Evolutionary conservation across 2,888 invertebrate genomes (phyloP).

Genomic region (Choristoneura rosaceana): DNA sequence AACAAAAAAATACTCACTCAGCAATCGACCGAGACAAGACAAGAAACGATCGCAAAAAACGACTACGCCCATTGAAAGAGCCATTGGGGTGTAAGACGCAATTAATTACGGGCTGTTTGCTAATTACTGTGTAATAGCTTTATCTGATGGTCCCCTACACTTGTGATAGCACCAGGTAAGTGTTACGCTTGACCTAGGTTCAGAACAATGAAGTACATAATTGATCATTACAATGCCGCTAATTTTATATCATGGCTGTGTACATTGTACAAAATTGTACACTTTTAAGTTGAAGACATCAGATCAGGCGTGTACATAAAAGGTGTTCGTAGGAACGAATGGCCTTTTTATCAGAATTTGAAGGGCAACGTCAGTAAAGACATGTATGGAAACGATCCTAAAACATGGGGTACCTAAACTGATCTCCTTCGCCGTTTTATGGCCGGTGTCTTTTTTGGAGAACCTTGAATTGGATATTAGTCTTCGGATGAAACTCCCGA

Average conservation of each 20-base stretch:
- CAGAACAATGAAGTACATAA: conserved; percentile 19
- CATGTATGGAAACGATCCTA: too few species aligned
- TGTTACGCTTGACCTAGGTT: conserved; percentile 10
- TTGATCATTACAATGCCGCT: conserved; percentile 8
- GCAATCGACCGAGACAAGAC: not conserved
- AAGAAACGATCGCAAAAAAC: not conserved
- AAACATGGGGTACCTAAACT: too few species aligned
- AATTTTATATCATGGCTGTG: conserved; percentile 5
- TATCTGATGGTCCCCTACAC: conserved; percentile 10
- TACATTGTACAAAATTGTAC: too few species aligned
- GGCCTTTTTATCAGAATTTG: too few species aligned
- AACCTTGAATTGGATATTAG: too few species aligned
- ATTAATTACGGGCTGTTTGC: conserved; percentile 6
- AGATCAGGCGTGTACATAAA: too few species aligned
- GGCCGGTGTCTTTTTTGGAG: too few species aligned
- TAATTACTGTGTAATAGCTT: conserved; percentile 24
- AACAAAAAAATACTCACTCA: not conserved
- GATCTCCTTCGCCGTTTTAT: too few species aligned
- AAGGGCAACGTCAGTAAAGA: too few species aligned
- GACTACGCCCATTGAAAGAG: not conserved
- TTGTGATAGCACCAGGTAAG: not conserved
- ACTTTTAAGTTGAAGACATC: not conserved
- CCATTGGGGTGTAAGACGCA: not conserved
- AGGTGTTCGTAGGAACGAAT: too few species aligned
- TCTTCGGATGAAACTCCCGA: too few species aligned